phyloP scores from a whole-genome alignment of 2,888 invertebrate species.

The Heteropelma amictum region DNA sequence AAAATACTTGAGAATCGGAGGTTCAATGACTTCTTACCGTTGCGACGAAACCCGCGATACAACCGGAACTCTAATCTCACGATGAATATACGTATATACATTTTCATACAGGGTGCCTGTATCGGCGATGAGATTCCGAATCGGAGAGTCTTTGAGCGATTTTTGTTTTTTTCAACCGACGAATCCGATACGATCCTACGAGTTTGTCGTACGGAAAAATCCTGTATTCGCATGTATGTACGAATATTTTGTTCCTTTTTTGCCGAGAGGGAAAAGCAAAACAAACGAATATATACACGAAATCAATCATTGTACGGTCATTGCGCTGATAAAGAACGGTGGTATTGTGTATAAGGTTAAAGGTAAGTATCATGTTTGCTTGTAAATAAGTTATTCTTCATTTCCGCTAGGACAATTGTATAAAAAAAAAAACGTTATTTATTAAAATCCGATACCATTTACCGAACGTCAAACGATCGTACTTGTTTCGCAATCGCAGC shows the following conservation, averaged over 20 bases:
- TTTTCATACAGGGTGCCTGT: too few species aligned
- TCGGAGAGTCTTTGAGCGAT: too few species aligned
- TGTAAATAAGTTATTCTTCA: conserved; percentile 72
- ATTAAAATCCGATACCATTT: conserved; percentile 65
- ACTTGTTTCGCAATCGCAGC: conserved; percentile 66
- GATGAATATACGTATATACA: conserved; percentile 55
- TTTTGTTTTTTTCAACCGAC: too few species aligned
- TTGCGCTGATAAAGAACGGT: conserved; percentile 67
- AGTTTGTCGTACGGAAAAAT: too few species aligned
- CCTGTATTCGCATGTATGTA: conserved; percentile 7
- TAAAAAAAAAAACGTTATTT: conserved; percentile 73
- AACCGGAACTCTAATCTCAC: conserved; percentile 57
- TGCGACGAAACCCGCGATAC: conserved; percentile 63
- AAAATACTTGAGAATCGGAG: conserved; percentile 69
- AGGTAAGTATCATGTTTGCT: conserved; percentile 75
- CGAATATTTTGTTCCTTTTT: conserved; percentile 58
- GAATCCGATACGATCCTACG: too few species aligned
- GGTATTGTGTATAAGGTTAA: conserved; percentile 71
- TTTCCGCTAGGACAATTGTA: conserved; percentile 72
- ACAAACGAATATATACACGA: too few species aligned
- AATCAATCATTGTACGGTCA: conserved; percentile 65
- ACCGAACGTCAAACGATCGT: conserved; percentile 50
- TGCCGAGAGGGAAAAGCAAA: conserved; percentile 43
- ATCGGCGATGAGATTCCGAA: too few species aligned
- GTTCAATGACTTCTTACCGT: conserved; percentile 71